phyloP scores from a whole-genome alignment of 1,140 invertebrate species.

The Platyura marginata region DNA sequence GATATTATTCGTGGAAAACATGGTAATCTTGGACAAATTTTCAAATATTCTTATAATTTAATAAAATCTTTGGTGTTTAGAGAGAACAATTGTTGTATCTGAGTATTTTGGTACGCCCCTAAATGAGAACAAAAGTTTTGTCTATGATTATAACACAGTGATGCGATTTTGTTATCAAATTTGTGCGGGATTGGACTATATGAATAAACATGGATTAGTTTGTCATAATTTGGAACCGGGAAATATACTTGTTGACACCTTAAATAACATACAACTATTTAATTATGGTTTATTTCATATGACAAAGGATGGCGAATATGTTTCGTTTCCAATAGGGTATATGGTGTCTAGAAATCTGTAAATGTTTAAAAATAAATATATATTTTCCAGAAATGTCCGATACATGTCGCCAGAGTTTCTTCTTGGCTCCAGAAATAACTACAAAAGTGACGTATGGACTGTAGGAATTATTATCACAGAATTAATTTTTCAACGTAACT shows the following conservation, averaged over 20 bases:
- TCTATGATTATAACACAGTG: neutral
- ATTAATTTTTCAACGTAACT: slow-evolving; percentile 37
- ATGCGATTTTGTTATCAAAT: slow-evolving; percentile 34
- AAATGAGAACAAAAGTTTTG: neutral
- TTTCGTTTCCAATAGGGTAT: slow-evolving; percentile 84
- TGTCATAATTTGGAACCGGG: slow-evolving; percentile 65
- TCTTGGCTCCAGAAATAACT: slow-evolving; percentile 35
- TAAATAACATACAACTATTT: slow-evolving; percentile 62
- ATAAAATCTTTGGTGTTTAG: slow-evolving; percentile 29
- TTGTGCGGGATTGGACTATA: slow-evolving; percentile 48
- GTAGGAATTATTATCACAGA: slow-evolving; percentile 75
- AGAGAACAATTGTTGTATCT: slow-evolving; percentile 74
- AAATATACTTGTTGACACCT: slow-evolving; percentile 61
- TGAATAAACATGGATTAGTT: slow-evolving; percentile 55
- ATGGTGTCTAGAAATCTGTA: too few relatives aligned
- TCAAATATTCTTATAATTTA: neutral
- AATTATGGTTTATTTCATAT: slow-evolving; percentile 88
- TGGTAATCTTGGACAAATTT: slow-evolving; percentile 37
- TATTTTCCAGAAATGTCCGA: slow-evolving; percentile 40
- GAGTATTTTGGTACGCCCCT: slow-evolving; percentile 55
- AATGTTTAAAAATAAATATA: too few relatives aligned
- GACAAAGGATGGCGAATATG: slow-evolving; percentile 43
- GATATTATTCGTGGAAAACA: slow-evolving; percentile 87
- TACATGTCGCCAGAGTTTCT: slow-evolving; percentile 79
- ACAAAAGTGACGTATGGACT: slow-evolving; percentile 79